phyloP scores from a whole-genome alignment of 2,797 vertebrate genomes.

The Cynodonichthys magdalenae region DNA sequence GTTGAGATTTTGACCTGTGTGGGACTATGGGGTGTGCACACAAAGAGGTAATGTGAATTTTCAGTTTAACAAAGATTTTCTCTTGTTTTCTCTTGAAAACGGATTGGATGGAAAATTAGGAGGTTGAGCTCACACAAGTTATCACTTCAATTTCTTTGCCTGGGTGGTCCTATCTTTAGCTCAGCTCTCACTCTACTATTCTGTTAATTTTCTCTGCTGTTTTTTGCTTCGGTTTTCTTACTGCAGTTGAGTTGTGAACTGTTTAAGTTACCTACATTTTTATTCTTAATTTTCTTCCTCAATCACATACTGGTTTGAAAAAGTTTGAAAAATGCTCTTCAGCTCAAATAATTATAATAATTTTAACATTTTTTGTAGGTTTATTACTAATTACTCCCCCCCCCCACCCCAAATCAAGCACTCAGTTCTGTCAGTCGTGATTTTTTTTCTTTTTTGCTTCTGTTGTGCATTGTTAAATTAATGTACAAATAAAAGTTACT shows the following conservation, averaged over 20 bases:
- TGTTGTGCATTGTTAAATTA: neutral
- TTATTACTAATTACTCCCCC: neutral
- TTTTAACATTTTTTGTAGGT: neutral
- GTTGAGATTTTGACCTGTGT: constrained; percentile 69
- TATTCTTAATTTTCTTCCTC: neutral
- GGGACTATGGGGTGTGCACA: constrained; percentile 64
- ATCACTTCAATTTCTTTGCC: constrained; percentile 29
- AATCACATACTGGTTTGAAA: no score
- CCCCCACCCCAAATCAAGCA: no score
- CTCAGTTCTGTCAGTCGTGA: no score
- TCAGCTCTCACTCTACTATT: constrained; percentile 11
- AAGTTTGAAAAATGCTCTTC: no score
- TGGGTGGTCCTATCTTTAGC: constrained; percentile 60
- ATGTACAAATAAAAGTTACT: neutral
- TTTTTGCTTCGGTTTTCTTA: neutral
- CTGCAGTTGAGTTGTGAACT: neutral
- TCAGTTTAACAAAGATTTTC: constrained; percentile 64
- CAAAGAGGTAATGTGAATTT: constrained; percentile 68
- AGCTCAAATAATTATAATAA: neutral
- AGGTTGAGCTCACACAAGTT: constrained; percentile 51
- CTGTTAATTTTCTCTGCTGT: constrained; percentile 14
- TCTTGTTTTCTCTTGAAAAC: constrained; percentile 66
- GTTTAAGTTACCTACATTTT: neutral
- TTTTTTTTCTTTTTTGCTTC: neutral
- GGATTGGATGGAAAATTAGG: constrained; percentile 44